phyloP scores from a whole-genome alignment of 2,113 vertebrate species.

The Cricetomys ansorgei region DNA sequence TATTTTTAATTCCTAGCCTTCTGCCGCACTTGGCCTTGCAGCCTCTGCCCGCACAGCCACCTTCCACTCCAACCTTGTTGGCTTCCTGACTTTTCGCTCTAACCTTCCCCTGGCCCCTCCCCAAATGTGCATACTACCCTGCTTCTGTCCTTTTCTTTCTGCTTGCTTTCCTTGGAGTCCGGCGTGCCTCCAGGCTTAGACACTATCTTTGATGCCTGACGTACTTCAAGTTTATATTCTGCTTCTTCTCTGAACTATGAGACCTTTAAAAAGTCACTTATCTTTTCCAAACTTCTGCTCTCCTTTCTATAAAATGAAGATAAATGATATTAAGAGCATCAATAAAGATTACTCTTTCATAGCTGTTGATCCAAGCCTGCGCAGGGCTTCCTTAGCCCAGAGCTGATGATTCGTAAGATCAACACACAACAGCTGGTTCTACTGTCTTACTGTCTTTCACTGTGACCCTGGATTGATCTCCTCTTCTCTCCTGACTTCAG shows the following conservation, averaged over 20 bases:
- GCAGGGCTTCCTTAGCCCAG: background rate
- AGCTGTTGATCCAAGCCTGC: background rate
- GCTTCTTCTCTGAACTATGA: background rate
- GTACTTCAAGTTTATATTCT: background rate
- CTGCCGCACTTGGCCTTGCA: background rate
- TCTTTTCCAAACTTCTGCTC: background rate
- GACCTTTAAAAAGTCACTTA: background rate
- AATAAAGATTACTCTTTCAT: background rate
- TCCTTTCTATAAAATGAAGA: background rate
- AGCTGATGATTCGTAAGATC: background rate
- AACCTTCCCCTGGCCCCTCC: background rate
- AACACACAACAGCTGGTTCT: accelerated
- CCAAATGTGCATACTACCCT: background rate
- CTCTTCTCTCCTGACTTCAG: background rate
- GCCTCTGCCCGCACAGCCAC: background rate
- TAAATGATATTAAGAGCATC: background rate
- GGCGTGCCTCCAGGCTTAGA: background rate
- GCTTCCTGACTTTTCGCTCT: background rate
- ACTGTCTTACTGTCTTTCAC: background rate
- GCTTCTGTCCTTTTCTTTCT: background rate
- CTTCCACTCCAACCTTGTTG: background rate
- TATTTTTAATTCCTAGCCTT: background rate
- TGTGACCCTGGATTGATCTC: background rate
- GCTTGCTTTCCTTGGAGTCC: background rate
- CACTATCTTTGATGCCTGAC: background rate